A percentile compares a stretch with the other conserved stretches of the same genome.
These are phyloP conservation scores for Caenorhabditis remanei DNA, from an alignment of 1,140 invertebrate genomes.

Conservation along the genomic window DNA sequence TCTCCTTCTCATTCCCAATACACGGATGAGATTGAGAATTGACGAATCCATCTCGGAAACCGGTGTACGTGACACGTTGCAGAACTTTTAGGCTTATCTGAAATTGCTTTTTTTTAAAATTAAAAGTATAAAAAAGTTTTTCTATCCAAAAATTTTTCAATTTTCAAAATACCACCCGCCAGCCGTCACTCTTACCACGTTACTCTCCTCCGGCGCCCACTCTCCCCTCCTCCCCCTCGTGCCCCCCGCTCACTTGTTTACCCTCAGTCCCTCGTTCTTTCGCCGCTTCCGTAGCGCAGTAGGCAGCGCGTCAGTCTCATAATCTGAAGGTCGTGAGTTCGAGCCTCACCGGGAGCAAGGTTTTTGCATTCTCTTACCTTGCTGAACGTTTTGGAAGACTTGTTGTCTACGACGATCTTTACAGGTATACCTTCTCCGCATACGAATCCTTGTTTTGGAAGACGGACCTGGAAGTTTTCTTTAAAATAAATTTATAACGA, in stretches of 20 bases:
- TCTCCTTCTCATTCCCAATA: constrained; percentile 36
- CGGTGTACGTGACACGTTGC: constrained; percentile 33
- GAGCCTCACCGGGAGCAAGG: constrained; percentile 84
- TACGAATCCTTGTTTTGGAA: constrained; percentile 48
- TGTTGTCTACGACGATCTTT: constrained; percentile 4
- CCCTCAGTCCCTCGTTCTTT: neutral
- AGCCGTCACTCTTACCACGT: neutral
- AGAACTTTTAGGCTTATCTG: neutral
- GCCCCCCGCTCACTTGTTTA: neutral
- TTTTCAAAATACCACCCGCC: no score
- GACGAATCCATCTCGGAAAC: constrained; percentile 24
- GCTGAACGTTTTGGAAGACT: neutral
- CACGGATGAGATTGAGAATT: constrained; percentile 23
- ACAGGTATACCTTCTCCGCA: constrained; percentile 10
- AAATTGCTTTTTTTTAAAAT: neutral
- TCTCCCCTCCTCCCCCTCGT: neutral
- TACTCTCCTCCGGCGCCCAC: neutral
- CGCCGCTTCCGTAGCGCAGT: constrained; percentile 38
- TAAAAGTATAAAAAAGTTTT: no score
- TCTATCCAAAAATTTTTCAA: no score
- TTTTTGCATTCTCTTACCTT: constrained; percentile 74
- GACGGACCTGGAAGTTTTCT: neutral
- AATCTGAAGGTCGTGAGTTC: constrained; percentile 96
- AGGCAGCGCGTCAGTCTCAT: constrained; percentile 87
- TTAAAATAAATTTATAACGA: no score